These are phyloP conservation scores for Helostoma temminkii DNA, from an alignment of 2,797 vertebrate species.

Conservation along the genomic window DNA sequence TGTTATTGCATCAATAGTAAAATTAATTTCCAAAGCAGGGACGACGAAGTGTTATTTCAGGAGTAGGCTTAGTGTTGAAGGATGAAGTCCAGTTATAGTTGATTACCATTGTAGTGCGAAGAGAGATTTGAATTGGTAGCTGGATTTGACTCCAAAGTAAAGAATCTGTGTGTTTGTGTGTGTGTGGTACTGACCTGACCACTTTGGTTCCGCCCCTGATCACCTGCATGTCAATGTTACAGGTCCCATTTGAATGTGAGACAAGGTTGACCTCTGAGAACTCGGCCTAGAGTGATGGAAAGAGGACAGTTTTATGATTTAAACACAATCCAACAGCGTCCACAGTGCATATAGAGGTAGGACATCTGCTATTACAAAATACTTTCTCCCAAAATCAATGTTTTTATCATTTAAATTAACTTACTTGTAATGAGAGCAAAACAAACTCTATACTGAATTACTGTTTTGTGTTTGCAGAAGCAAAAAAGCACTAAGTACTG, in stretches of 20 bases:
- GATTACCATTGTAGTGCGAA: no score
- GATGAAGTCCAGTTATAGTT: no score
- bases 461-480: not conserved
- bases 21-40: no score
- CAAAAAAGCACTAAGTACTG: not conserved
- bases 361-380: no score
- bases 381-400: no score
- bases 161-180: not conserved
- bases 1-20: no score
- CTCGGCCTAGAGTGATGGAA: slow-evolving; percentile 86
- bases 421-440: slow-evolving; percentile 6
- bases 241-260: slow-evolving; percentile 93
- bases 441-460: not conserved
- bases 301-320: slow-evolving; percentile 15
- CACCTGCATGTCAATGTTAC: slow-evolving; percentile 94
- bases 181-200: slow-evolving; percentile 87
- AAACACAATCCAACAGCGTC: no score
- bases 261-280: slow-evolving; percentile 97
- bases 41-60: no score
- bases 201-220: slow-evolving; percentile 91
- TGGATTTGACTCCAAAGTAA: not conserved
- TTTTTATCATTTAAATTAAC: slow-evolving; percentile 10
- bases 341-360: no score
- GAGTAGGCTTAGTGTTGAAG: no score
- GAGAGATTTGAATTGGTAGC: not conserved